Base-by-base conservation (phyloP, 2,888 invertebrate species). In the Hypercompe scribonia region DNA sequence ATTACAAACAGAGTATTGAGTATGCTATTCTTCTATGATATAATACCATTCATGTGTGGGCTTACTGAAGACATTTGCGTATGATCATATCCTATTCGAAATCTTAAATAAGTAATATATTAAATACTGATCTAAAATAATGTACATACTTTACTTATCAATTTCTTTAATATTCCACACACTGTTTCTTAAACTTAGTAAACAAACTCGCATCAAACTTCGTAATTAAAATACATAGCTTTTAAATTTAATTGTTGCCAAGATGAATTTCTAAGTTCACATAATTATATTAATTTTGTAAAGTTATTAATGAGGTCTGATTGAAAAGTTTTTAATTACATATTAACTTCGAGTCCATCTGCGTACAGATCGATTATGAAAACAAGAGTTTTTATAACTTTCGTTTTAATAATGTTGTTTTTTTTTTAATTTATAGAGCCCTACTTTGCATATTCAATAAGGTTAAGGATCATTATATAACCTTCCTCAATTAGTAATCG, bases 181-280 rank as follows among this genome's bases (percentile, higher is more conserved):
- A n/a, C 7, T 33, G 64, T 64, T 63, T 54, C 15, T 67, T 7
- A 42, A 65, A 71, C 36, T 68, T 31, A 64, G 31, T 24, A 65
- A 46, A 33, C 24, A 31, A 63, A 36, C 68, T 75, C 69, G 13
- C 21, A 46, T 42, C 46, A 67, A 66, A 72, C 34, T 70, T 67
- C 64, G 46, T 72, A 75, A 75, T 75, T 68, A 70, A 70, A 64
- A 72, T 72, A 70, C 42, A 74, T 74, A 64, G 71, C 68, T 74
- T 64, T 34, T n/a, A 34, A 64, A 64, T 68, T 33, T n/a, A 69
- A 69, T 69, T 69, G 33, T 54, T 36, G 61, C 42, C 39, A 63
- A 31, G 34, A 50, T 13, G 24, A 63, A 75, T 42, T 34, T 33
- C 31, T 36, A 64, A 64, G 33, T 34, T 34, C n/a, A 64, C 34